phyloP scores from a whole-genome alignment of 2,113 vertebrate species.

The Cnemophilus loriae region DNA sequence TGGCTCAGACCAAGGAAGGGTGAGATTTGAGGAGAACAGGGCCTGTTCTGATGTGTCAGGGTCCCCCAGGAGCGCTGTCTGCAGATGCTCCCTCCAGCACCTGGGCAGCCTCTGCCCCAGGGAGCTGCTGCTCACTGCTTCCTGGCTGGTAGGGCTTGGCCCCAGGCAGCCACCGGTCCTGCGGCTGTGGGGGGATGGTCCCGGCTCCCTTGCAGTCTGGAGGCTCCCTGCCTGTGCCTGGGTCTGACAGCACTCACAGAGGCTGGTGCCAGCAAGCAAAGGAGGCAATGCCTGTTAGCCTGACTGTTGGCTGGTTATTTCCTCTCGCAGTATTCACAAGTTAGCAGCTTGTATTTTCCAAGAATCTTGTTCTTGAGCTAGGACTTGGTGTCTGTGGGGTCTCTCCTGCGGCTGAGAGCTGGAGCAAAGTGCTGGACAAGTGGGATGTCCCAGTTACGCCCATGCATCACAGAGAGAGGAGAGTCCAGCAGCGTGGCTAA shows the following conservation, averaged over 20 bases:
- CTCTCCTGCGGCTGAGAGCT: neutral
- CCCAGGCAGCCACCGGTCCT: neutral
- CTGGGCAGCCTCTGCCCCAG: neutral
- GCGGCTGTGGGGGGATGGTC: neutral
- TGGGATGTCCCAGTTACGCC: accelerated
- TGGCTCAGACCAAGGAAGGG: neutral
- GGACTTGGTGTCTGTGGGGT: neutral
- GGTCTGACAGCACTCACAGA: neutral
- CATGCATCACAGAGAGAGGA: neutral
- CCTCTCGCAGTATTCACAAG: neutral
- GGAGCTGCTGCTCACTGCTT: neutral
- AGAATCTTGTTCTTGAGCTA: neutral
- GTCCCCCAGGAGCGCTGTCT: neutral
- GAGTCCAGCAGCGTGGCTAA: neutral
- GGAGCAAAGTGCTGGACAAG: neutral
- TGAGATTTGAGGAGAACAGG: neutral
- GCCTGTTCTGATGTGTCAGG: neutral
- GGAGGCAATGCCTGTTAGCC: neutral
- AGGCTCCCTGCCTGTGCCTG: neutral
- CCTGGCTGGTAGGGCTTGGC: neutral
- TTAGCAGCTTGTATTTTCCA: neutral
- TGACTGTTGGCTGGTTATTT: neutral
- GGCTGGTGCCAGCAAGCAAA: neutral
- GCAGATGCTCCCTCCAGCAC: neutral
- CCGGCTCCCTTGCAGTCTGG: neutral